Evolutionary conservation across 2,113 vertebrate species (phyloP).

Genomic region (Ptychochromis oligacanthus): DNA sequence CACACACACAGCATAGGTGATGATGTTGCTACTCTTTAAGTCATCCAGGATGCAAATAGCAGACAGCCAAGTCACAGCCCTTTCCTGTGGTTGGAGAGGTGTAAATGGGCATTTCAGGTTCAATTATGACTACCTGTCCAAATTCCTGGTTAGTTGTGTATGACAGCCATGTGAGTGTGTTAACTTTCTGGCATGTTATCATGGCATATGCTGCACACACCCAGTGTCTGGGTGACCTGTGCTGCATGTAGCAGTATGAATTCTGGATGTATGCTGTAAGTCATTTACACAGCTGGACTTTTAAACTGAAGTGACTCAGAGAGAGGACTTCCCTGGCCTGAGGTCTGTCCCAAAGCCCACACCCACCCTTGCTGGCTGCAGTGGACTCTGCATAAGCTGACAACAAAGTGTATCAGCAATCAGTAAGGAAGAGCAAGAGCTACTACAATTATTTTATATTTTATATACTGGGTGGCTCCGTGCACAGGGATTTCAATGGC

Average conservation of each 20-base stretch:
- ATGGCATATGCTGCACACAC: slow-evolving; percentile 56
- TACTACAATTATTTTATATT: not conserved
- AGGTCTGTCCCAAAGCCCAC: slow-evolving; percentile 74
- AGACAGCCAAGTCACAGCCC: slow-evolving; percentile 52
- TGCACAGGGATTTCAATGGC: not conserved
- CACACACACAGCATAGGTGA: slow-evolving; percentile 50
- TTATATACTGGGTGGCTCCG: not conserved
- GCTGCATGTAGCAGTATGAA: slow-evolving; percentile 63
- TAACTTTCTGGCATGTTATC: slow-evolving; percentile 33
- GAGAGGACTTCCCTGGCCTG: slow-evolving; percentile 69
- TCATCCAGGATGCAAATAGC: slow-evolving; percentile 66
- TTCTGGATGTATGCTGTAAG: slow-evolving; percentile 78
- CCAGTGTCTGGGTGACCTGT: slow-evolving; percentile 56
- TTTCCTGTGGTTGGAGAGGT: slow-evolving; percentile 29
- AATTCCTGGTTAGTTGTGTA: slow-evolving; percentile 24
- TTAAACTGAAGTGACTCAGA: slow-evolving; percentile 76
- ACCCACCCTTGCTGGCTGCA: slow-evolving; percentile 54
- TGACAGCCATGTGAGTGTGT: slow-evolving; percentile 5
- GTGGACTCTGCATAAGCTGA: slow-evolving; percentile 29
- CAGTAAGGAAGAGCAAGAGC: not conserved
- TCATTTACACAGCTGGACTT: slow-evolving; percentile 82
- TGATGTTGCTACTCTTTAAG: slow-evolving; percentile 46
- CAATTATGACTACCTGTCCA: slow-evolving; percentile 14
- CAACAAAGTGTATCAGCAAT: slow-evolving; percentile 27
- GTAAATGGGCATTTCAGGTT: slow-evolving; percentile 19